Conservation (phyloP, 2,113 vertebrate species). For the Istiophorus platypterus region DNA sequence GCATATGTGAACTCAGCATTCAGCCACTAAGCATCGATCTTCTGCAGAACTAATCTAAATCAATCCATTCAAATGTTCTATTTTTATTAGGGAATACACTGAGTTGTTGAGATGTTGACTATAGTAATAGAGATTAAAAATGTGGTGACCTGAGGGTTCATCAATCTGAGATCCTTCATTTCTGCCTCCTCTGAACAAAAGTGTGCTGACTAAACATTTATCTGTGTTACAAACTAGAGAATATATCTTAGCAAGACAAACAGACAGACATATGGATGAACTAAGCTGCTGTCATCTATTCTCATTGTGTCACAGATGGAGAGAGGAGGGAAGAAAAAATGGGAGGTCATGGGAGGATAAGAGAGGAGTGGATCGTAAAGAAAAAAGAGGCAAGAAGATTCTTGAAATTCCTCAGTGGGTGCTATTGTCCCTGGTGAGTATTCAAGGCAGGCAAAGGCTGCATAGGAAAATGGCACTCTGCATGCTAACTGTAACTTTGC, state of each 20-base stretch:
- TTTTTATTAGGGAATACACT: conserved; percentile 59
- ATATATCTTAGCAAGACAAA: conserved; percentile 67
- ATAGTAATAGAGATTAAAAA: conserved; percentile 67
- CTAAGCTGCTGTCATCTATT: conserved; percentile 59
- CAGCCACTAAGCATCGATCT: conserved; percentile 47
- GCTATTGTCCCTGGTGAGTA: conserved; percentile 72
- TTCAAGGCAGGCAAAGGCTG: conserved; percentile 70
- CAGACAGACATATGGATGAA: conserved; percentile 65
- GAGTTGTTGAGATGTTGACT: conserved; percentile 65
- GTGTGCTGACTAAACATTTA: conserved; percentile 55
- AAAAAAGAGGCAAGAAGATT: conserved; percentile 44
- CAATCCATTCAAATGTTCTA: conserved; percentile 65
- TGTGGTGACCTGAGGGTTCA: conserved; percentile 61
- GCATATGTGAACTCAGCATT: conserved; percentile 56
- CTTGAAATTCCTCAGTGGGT: conserved; percentile 68
- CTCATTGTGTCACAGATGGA: conserved; percentile 54
- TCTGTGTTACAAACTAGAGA: conserved; percentile 39
- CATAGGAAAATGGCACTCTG: conserved; percentile 65
- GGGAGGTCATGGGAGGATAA: conserved; percentile 62
- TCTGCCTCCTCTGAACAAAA: conserved; percentile 54
- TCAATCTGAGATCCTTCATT: conserved; percentile 45
- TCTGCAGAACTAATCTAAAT: conserved; percentile 49
- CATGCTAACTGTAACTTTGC: conserved; percentile 80
- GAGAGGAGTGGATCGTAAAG: conserved; percentile 6
- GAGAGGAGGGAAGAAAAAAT: conserved; percentile 11